Percentiles rank a stretch among this genome's conserved stretches.
phyloP scores from a whole-genome alignment of 2,797 vertebrate species.

The Numenius phaeopus region DNA sequence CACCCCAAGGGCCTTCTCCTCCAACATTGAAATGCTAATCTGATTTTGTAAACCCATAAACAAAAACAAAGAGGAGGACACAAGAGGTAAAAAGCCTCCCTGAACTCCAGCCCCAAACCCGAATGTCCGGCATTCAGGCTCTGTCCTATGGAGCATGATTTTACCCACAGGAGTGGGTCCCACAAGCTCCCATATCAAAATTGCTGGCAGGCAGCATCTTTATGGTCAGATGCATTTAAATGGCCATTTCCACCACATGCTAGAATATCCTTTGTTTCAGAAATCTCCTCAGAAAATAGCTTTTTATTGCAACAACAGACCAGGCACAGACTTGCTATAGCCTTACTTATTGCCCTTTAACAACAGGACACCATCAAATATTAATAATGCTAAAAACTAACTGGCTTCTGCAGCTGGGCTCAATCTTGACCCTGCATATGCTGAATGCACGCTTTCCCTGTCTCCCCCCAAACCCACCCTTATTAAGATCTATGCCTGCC shows the following conservation, averaged over 20 bases:
- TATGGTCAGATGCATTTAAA: slow-evolving; percentile 51
- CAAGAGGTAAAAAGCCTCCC: slow-evolving; percentile 48
- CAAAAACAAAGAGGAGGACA: slow-evolving; percentile 65
- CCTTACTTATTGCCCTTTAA: not conserved
- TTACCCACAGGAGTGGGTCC: not conserved
- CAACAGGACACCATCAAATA: slow-evolving; percentile 1
- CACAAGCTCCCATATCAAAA: not conserved
- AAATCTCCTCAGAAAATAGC: slow-evolving; percentile 8
- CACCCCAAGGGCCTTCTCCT: slow-evolving; percentile 55
- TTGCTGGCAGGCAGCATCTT: slow-evolving; percentile 23
- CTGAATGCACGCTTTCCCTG: not conserved
- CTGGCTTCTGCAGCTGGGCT: not conserved
- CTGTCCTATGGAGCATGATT: not conserved
- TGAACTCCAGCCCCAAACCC: not conserved
- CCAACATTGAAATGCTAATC: slow-evolving; percentile 72
- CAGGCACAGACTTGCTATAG: not conserved
- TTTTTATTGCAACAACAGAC: not conserved
- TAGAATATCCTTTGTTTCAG: slow-evolving; percentile 12
- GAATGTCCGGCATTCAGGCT: slow-evolving; percentile 1
- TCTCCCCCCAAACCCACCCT: not conserved
- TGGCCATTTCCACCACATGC: not conserved
- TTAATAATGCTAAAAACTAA: not conserved
- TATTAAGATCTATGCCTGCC: not conserved
- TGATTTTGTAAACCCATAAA: slow-evolving; percentile 64
- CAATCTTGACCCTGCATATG: not conserved